A percentile compares a stretch with the other conserved stretches of the same genome.
Conservation (phyloP, 2,797 vertebrate genomes). For the Catharus ustulatus region DNA sequence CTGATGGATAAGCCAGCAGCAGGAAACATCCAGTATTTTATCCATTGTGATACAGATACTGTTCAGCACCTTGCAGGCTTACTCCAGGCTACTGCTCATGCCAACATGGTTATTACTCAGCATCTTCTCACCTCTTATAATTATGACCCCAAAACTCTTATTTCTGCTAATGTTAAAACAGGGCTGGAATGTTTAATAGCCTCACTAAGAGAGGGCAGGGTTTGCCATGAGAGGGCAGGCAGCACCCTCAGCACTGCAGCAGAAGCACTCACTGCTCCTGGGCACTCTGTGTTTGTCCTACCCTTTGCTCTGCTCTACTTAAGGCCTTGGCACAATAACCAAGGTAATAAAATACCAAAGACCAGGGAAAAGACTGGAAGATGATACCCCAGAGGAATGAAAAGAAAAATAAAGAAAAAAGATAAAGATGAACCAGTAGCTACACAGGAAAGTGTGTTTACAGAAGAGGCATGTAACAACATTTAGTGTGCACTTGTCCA, state of each 20-base stretch:
- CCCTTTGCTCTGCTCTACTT: neutral
- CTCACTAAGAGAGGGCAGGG: neutral
- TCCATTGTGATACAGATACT: accelerated
- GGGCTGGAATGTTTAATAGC: neutral
- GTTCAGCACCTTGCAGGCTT: accelerated
- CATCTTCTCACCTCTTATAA: neutral
- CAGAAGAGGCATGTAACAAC: accelerated
- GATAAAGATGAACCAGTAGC: neutral
- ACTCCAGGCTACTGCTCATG: neutral
- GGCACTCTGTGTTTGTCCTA: neutral
- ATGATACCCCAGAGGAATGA: neutral
- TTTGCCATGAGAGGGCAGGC: neutral
- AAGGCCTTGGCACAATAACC: neutral
- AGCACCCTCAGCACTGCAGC: neutral
- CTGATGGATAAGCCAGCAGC: neutral
- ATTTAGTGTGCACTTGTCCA: neutral
- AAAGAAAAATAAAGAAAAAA: neutral
- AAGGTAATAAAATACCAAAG: neutral
- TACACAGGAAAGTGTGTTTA: neutral
- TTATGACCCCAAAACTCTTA: accelerated
- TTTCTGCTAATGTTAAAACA: neutral
- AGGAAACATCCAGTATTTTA: accelerated
- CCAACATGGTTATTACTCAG: neutral
- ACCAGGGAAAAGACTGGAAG: neutral
- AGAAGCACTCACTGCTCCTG: neutral